These are phyloP conservation scores for Perognathus longimembris DNA, from an alignment of 2,113 vertebrate species.

Conservation along the genomic window DNA sequence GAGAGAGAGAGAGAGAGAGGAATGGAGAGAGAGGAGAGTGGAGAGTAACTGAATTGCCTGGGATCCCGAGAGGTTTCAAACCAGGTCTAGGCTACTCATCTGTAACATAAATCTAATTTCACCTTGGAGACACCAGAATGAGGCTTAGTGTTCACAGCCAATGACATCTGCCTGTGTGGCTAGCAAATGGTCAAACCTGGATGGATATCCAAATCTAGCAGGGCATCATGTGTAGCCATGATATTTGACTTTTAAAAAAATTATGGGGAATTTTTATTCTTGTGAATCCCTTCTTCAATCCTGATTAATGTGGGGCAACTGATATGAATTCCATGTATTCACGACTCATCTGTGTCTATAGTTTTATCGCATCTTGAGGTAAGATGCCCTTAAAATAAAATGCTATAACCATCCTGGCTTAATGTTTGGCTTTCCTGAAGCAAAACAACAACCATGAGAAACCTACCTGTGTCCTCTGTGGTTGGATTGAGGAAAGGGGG, in stretches of 20 bases:
- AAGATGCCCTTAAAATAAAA: constrained; percentile 62
- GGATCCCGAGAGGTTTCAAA: constrained; percentile 5
- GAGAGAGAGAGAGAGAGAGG: background rate
- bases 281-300: constrained; percentile 33
- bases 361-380: background rate
- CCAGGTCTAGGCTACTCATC: background rate
- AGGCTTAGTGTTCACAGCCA: background rate
- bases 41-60: background rate
- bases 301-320: background rate
- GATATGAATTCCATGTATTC: background rate
- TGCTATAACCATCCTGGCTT: constrained; percentile 41
- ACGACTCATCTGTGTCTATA: background rate
- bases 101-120: constrained; percentile 44
- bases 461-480: constrained; percentile 59
- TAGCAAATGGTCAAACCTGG: constrained; percentile 32
- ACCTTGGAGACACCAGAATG: background rate
- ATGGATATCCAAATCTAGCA: background rate
- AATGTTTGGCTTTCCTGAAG: constrained; percentile 14
- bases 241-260: constrained; percentile 55
- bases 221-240: background rate
- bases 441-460: constrained; percentile 52
- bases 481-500: constrained; percentile 56
- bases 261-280: background rate
- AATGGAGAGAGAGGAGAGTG: background rate
- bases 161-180: background rate